Base-by-base conservation (phyloP, 2,797 vertebrate genomes). In the Sandelia bainsii region DNA sequence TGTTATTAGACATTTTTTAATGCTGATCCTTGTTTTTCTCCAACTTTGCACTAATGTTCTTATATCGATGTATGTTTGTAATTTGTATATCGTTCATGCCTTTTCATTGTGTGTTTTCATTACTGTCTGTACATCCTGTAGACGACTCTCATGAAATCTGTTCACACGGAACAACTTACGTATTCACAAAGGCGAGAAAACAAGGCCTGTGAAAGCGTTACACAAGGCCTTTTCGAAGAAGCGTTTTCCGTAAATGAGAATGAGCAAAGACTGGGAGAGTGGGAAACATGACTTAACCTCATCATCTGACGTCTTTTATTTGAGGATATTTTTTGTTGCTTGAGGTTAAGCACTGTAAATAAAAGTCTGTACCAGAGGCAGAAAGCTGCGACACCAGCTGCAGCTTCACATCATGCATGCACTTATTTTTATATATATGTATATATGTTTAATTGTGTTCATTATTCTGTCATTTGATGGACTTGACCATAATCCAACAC, bases 21-120 rank as follows among this genome's bases (percentile, higher is more conserved):
- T 86, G 80, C 77, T 79, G 82, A 80, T 83, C 80, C 84, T 87
- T 81, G 51, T 82, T 76, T 90, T 84, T 88, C 65, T 88, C 86
- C 84, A 85, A 87, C 85, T 92, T 94, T 94, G 93, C 93, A 94
- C 93, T 94, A 94, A 93, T 92, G 88, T 91, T 84, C 84, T 80
- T 84, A 53, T 87, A 85, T 81, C 53, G 3, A 46, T 72, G 60
- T 83, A 56, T 75, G 67, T 88, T 61, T 62, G 50, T 75, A 62
- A 48, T 82, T 74, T 87, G 72, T 77, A 50, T 76, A 71, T 77
- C 46, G 81, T 77, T 78, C 46, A 49, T 25, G 23, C 50, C 59
- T 84, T 65, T 56, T 56, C 2, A 10, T 57, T 50, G 20, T 45
- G 7, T 72, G n/a, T 79, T 49, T 42, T 2, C 12, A 0, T 57